Percentiles rank a stretch among this genome's conserved stretches.
Conservation (phyloP, 2,113 vertebrate species). For the Chamaetylas fuelleborni region DNA sequence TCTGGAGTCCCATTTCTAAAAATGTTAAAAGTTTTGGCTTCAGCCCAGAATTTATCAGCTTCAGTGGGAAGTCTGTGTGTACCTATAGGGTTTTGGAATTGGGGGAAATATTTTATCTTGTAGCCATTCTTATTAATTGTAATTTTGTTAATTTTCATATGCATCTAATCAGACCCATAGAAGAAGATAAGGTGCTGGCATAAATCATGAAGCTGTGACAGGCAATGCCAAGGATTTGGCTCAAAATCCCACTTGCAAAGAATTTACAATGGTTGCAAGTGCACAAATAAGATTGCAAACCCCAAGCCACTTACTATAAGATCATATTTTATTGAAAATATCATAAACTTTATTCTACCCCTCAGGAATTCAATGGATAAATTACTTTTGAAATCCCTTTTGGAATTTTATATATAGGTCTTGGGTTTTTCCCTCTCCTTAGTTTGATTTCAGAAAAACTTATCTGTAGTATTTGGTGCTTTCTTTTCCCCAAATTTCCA, state of each 20-base stretch:
- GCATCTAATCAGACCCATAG: not conserved
- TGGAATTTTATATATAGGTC: conserved; percentile 31
- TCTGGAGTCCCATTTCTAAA: not conserved
- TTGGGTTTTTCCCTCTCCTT: not conserved
- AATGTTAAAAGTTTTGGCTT: not conserved
- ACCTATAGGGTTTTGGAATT: not conserved
- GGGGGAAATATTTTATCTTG: not conserved
- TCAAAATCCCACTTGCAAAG: conserved; percentile 31
- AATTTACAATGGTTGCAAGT: conserved; percentile 48
- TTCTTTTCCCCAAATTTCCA: conserved; percentile 26
- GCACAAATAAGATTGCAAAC: conserved; percentile 51
- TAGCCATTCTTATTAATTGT: not conserved
- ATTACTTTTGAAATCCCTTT: conserved; percentile 60
- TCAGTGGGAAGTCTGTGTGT: not conserved
- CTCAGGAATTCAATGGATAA: conserved; percentile 59
- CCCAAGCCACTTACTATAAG: conserved; percentile 43
- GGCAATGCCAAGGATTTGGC: not conserved
- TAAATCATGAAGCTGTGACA: not conserved
- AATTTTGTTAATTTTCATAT: not conserved
- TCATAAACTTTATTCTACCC: conserved; percentile 62
- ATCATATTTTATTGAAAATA: conserved; percentile 65
- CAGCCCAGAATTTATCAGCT: not conserved
- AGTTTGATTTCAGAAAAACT: conserved; percentile 52
- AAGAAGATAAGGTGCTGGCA: not conserved
- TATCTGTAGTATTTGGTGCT: not conserved